A percentile compares a stretch with the other conserved stretches of the same genome.
phyloP scores from a whole-genome alignment of 2,888 invertebrate species.

The Oscheius sp. region DNA sequence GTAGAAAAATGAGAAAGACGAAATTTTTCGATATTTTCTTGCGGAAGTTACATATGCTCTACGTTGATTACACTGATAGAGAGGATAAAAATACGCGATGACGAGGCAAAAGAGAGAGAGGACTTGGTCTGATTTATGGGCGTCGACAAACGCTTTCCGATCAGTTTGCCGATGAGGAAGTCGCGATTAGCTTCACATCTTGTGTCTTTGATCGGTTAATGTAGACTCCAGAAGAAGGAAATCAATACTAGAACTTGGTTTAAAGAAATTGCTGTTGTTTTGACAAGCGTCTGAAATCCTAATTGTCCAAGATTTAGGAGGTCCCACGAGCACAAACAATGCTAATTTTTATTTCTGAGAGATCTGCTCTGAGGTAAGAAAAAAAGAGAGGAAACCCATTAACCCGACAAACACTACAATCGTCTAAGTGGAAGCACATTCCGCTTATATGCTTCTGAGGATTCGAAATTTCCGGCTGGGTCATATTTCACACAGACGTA shows the following conservation, averaged over 20 bases:
- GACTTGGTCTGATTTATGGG: constrained; percentile 13
- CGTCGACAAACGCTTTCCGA: constrained; percentile 16
- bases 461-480: constrained; percentile 59
- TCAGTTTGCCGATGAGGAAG: constrained; percentile 10
- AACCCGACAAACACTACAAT: not conserved
- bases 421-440: constrained; percentile 22
- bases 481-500: constrained; percentile 64
- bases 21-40: not conserved
- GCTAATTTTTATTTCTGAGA: not conserved
- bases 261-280: no score
- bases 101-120: constrained; percentile 13
- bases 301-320: no score
- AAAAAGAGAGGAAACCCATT: not conserved
- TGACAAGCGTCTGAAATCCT: no score
- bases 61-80: constrained; percentile 16
- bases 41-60: constrained; percentile 15
- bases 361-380: not conserved
- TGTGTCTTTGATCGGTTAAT: no score
- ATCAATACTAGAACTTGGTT: not conserved
- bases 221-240: no score
- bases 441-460: constrained; percentile 38
- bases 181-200: not conserved
- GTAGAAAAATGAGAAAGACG: not conserved
- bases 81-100: constrained; percentile 23
- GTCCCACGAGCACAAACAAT: not conserved